Base-by-base conservation (phyloP, 2,113 vertebrate genomes). In the Halichoeres trimaculatus region DNA sequence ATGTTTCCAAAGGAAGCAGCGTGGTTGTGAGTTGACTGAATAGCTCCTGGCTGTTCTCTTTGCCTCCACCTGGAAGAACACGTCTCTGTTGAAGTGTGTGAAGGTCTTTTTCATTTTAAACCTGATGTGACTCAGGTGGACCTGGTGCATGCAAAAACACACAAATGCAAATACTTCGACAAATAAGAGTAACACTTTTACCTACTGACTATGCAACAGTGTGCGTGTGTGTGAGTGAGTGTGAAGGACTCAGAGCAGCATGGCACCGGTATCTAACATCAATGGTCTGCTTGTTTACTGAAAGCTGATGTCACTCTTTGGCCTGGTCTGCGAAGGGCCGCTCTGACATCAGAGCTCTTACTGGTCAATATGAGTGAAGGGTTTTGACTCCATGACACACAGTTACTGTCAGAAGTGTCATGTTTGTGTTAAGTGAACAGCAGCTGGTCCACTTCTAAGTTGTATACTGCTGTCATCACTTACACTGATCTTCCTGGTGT, bases 231-330 rank as follows among this genome's bases (percentile, higher is more conserved):
- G 24, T 19, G 41, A 24, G 26, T 58, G 40, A 52, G 19, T 47
- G 59, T 24, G 3, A 34, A 20, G 78, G 69, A 58, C 34, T 52
- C 63, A 70, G 80, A 38, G 72, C 72, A 60, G 48, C 75, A 13
- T 66, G 79, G 78, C 54, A 77, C 81, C 89, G 87, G 88, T 81
- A 91, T 89, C 84, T 86, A 81, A 36, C 73, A 85, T 93, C 87
- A 94, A 90, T 92, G 75, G 85, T 38, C 38, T 84, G 77, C 90
- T 93, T 94, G 92, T 92, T 67, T 8, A n/a, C 60, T 80, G 53
- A 60, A 38, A 24, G 63, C 85, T 89, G 88, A 93, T 87, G 92
- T 93, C 88, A 92, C 72, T 65, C 16, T 62, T 58, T 36, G 48
- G 59, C 48, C 69, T 47, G 60, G 62, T 34, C 74, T 53, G 22